Evolutionary conservation across 1,140 invertebrate genomes (phyloP).

Genomic region (Epicauta chinensis): DNA sequence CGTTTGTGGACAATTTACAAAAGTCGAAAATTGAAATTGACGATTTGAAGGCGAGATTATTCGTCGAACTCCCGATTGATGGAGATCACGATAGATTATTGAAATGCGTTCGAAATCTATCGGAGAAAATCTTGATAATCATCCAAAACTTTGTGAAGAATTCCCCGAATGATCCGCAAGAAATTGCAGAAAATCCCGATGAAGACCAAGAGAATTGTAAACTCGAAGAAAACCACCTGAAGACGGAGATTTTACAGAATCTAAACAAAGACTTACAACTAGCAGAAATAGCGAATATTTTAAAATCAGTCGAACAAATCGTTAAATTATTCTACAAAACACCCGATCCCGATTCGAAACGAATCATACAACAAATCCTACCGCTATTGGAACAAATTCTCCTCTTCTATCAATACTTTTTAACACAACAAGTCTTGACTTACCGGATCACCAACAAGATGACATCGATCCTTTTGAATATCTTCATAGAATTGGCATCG

Average conservation of each 20-base stretch:
- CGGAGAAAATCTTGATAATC: slow-evolving; percentile 54
- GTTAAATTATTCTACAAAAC: too few species aligned
- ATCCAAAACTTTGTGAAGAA: slow-evolving; percentile 68
- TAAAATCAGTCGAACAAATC: too few species aligned
- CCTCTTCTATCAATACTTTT: slow-evolving; percentile 67
- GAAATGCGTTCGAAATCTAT: slow-evolving; percentile 48
- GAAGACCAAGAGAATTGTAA: slow-evolving; percentile 42
- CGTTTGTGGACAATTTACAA: slow-evolving; percentile 19
- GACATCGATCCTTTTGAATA: slow-evolving; percentile 70
- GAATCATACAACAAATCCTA: slow-evolving; percentile 31
- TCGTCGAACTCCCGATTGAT: slow-evolving; percentile 22
- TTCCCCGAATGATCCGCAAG: slow-evolving; percentile 31
- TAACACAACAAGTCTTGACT: slow-evolving; percentile 66
- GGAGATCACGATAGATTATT: slow-evolving; percentile 28
- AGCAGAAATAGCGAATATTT: too few species aligned
- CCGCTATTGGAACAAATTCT: slow-evolving; percentile 77
- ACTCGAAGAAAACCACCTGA: slow-evolving; percentile 58
- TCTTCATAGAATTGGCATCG: slow-evolving; percentile 76
- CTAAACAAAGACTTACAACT: slow-evolving; percentile 50
- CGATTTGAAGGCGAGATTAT: slow-evolving; percentile 9
- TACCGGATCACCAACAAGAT: slow-evolving; percentile 78
- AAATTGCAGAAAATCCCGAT: slow-evolving; percentile 21
- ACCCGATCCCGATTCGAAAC: too few species aligned
- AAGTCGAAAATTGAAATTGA: slow-evolving; percentile 22
- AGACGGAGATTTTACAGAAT: slow-evolving; percentile 53